phyloP scores from a whole-genome alignment of 2,888 invertebrate species.

The Abscondita cerata region DNA sequence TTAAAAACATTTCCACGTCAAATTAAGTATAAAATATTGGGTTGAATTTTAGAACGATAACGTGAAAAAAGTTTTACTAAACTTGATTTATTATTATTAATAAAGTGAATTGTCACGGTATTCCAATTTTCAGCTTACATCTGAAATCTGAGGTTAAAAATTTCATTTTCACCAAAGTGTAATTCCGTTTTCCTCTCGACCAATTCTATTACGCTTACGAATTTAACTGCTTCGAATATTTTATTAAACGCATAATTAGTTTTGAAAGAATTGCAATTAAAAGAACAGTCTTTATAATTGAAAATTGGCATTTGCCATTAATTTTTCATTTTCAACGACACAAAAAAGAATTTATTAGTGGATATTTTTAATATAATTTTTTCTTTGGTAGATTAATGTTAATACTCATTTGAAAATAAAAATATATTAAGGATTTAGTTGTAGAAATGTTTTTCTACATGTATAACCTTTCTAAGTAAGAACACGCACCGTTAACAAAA shows the following conservation, averaged over 20 bases:
- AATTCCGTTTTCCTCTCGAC: conserved; percentile 11
- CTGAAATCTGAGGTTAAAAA: conserved; percentile 11
- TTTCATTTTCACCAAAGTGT: conserved; percentile 10
- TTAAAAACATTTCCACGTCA: conserved; percentile 9
- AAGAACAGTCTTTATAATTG: neutral
- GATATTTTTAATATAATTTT: too few species aligned
- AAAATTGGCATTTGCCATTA: too few species aligned
- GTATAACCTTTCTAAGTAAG: too few species aligned
- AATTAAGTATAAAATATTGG: conserved; percentile 12
- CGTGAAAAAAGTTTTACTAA: conserved; percentile 13
- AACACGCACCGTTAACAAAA: too few species aligned
- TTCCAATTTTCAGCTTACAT: conserved; percentile 11
- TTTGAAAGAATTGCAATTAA: conserved; percentile 3
- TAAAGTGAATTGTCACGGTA: conserved; percentile 11
- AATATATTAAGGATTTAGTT: too few species aligned
- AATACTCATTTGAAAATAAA: too few species aligned
- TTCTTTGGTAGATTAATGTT: too few species aligned
- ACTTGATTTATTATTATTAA: conserved; percentile 13
- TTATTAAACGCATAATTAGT: conserved; percentile 2
- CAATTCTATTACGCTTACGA: conserved; percentile 4
- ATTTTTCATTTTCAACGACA: too few species aligned
- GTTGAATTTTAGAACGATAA: conserved; percentile 10
- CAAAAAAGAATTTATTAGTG: too few species aligned
- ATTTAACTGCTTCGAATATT: conserved; percentile 8
- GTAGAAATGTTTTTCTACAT: too few species aligned